Conservation (phyloP, 2,113 vertebrate genomes). For the Euleptes europaea region DNA sequence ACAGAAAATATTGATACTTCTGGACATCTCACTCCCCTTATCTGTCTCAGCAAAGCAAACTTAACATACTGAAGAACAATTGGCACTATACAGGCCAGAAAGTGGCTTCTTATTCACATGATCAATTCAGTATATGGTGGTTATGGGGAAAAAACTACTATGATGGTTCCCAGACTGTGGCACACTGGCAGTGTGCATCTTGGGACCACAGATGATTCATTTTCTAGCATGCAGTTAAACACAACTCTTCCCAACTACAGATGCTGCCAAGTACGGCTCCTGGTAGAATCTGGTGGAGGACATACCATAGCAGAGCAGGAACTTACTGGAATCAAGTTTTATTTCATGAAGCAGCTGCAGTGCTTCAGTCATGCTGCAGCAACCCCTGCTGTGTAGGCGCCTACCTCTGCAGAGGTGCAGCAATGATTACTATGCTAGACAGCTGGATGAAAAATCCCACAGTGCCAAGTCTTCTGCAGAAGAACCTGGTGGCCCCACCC, state of each 20-base stretch:
- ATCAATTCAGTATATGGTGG: neutral
- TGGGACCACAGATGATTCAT: neutral
- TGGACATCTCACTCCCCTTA: neutral
- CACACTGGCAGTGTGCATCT: neutral
- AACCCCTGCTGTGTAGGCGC: neutral
- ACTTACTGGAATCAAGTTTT: neutral
- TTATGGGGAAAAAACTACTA: neutral
- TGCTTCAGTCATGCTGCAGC: neutral
- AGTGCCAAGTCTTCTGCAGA: neutral
- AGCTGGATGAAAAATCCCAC: neutral
- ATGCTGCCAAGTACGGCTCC: neutral
- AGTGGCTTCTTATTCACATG: neutral
- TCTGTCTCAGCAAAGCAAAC: neutral
- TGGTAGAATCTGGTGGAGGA: neutral
- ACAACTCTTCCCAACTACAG: neutral
- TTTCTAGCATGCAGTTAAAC: neutral
- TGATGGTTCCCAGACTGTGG: neutral
- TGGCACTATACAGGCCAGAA: neutral
- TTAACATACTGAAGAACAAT: neutral
- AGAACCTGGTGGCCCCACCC: neutral
- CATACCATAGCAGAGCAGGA: neutral
- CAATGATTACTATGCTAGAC: neutral
- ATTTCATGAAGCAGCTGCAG: neutral
- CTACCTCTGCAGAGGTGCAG: neutral
- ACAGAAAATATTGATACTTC: neutral